Conservation (phyloP, 2,888 invertebrate species). For the Ophion obscuratus region DNA sequence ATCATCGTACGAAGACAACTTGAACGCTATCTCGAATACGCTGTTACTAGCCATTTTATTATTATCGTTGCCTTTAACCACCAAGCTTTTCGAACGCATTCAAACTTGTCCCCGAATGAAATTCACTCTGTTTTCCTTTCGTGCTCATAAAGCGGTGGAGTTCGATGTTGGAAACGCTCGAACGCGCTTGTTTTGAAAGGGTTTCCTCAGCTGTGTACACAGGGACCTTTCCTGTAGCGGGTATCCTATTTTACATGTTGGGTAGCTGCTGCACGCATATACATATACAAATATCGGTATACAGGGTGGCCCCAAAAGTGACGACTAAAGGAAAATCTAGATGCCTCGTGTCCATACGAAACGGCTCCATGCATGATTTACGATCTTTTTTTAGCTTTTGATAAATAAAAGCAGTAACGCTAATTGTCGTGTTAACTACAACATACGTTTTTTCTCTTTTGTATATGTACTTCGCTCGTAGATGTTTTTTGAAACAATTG, state of each 20-base stretch:
- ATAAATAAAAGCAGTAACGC: not conserved
- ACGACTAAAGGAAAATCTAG: not conserved
- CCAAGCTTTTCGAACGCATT: conserved; percentile 34
- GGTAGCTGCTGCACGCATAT: conserved; percentile 27
- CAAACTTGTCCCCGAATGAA: conserved; percentile 23
- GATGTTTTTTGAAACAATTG: too few species aligned
- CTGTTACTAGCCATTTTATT: conserved; percentile 4
- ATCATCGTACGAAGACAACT: conserved; percentile 54
- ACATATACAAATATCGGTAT: not conserved
- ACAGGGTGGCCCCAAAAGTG: conserved; percentile 4
- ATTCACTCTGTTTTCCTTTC: conserved; percentile 35
- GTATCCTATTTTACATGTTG: conserved; percentile 39
- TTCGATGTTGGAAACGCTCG: conserved; percentile 51
- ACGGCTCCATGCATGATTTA: not conserved
- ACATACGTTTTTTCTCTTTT: not conserved
- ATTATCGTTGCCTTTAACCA: conserved; percentile 18
- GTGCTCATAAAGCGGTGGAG: conserved; percentile 16
- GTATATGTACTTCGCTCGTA: not conserved
- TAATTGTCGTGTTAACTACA: not conserved
- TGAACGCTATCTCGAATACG: conserved; percentile 14
- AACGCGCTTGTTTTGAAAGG: conserved; percentile 75
- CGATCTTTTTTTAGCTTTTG: not conserved
- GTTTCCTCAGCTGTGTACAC: conserved; percentile 75
- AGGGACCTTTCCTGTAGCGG: conserved; percentile 40
- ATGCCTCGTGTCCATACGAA: not conserved